Evolutionary conservation across 2,797 vertebrate species (phyloP).

Genomic region (Lemur catta): DNA sequence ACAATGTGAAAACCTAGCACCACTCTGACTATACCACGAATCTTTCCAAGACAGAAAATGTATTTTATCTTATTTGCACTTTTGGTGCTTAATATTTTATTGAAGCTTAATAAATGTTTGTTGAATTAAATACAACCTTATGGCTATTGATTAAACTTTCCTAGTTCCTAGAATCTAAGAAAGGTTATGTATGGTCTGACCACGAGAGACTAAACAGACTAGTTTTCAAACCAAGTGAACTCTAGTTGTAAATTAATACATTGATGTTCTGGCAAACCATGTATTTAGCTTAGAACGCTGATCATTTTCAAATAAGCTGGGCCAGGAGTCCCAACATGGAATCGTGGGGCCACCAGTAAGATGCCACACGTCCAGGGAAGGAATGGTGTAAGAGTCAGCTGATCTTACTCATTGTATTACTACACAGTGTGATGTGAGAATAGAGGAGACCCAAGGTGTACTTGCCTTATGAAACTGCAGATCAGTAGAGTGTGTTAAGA

Average conservation of each 20-base stretch:
- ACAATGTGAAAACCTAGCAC: neutral
- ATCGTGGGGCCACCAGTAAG: neutral
- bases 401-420: neutral
- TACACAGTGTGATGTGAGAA: neutral
- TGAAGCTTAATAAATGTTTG: neutral
- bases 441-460: neutral
- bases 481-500: neutral
- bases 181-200: neutral
- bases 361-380: neutral
- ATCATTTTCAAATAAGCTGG: slow-evolving; percentile 9
- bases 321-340: neutral
- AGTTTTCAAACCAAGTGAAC: slow-evolving; percentile 27
- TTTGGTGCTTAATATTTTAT: neutral
- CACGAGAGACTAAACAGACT: neutral
- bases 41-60: neutral
- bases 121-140: neutral
- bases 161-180: neutral
- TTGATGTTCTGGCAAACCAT: neutral
- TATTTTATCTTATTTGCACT: neutral
- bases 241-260: neutral
- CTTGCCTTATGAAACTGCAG: neutral
- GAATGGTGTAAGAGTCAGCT: too few relatives aligned
- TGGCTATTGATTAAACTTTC: neutral
- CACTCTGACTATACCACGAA: neutral
- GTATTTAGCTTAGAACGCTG: neutral